A percentile compares a stretch with the other conserved stretches of the same genome.
phyloP scores from a whole-genome alignment of 2,113 vertebrate species.

The Saguinus imperator region DNA sequence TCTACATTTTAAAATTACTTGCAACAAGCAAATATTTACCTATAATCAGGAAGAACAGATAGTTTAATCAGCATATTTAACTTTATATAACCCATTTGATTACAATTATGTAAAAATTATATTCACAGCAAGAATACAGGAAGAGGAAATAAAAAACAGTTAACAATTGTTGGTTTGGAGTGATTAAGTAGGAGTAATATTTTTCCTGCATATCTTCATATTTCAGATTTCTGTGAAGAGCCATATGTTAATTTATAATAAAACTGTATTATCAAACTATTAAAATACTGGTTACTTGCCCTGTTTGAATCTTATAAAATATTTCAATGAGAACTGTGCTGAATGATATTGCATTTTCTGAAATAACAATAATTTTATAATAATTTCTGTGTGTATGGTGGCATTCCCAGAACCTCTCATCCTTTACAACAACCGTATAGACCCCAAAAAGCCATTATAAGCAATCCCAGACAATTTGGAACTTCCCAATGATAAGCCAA shows the following conservation, averaged over 20 bases:
- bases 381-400: not conserved
- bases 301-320: not conserved
- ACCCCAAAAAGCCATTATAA: not conserved
- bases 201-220: not conserved
- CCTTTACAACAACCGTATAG: not conserved
- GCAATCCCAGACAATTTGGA: not conserved
- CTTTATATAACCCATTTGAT: slow-evolving; percentile 6
- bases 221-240: not conserved
- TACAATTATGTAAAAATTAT: slow-evolving; percentile 26
- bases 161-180: not conserved
- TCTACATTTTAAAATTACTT: slow-evolving; percentile 15
- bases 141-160: not conserved
- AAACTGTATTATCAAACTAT: not conserved
- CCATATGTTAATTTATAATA: not conserved
- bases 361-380: not conserved
- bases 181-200: not conserved
- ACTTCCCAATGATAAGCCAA: not conserved
- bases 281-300: not conserved
- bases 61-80: slow-evolving; percentile 41
- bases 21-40: slow-evolving; percentile 21
- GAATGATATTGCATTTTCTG: not conserved
- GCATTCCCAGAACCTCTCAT: not conserved
- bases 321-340: not conserved
- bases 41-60: not conserved
- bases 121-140: not conserved